A percentile compares a stretch with the other conserved stretches of the same genome.
Evolutionary conservation across 2,797 vertebrate genomes (phyloP).

Genomic region (Cygnus olor): DNA sequence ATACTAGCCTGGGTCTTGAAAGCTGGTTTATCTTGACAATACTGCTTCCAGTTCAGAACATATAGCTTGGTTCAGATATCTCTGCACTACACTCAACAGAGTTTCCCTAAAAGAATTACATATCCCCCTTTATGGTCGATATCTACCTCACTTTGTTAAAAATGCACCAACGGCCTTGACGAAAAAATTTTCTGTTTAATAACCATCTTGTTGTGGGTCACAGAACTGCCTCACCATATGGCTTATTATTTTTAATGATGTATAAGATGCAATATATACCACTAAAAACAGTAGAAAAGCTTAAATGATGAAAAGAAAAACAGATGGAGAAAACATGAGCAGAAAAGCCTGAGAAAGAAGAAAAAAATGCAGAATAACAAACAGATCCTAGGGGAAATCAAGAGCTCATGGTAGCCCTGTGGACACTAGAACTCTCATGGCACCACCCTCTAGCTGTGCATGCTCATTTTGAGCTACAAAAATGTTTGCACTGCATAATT

Average conservation of each 20-base stretch:
- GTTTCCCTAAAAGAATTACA: neutral
- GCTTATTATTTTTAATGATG: constrained; percentile 27
- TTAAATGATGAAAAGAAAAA: neutral
- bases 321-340: neutral
- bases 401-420: neutral
- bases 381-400: neutral
- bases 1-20: neutral
- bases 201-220: neutral
- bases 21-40: neutral
- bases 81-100: neutral
- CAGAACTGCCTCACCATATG: neutral
- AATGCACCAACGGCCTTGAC: neutral
- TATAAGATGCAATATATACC: neutral
- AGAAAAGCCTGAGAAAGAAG: neutral
- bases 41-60: neutral
- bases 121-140: neutral
- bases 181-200: neutral
- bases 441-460: neutral
- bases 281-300: neutral
- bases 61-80: accelerated
- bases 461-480: neutral
- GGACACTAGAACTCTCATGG: neutral
- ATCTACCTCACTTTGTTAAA: neutral
- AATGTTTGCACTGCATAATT: neutral
- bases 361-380: neutral